phyloP scores from a whole-genome alignment of 37 sponge, comb jelly and placozoan species.

The Bolinopsis microptera region DNA sequence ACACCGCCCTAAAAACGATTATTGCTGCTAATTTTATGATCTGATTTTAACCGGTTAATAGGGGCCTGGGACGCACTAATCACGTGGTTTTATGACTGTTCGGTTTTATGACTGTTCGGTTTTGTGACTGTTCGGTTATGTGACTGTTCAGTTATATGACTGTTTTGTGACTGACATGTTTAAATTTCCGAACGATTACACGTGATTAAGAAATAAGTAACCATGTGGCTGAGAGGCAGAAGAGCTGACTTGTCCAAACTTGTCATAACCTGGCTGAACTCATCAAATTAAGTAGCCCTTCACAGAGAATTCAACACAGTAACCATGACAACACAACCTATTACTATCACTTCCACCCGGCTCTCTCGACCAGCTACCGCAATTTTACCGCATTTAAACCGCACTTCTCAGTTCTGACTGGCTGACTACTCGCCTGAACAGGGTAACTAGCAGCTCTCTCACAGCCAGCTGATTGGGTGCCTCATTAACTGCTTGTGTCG shows the following conservation, averaged over 20 bases:
- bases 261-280: neutral
- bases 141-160: no score
- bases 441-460: no score
- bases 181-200: no score
- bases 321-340: neutral
- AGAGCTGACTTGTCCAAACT: neutral
- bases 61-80: neutral
- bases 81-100: no score
- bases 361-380: neutral
- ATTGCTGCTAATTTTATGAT: neutral
- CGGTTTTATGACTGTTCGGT: no score
- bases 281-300: neutral
- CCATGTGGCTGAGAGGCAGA: no score
- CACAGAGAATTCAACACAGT: neutral
- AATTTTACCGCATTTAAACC: neutral
- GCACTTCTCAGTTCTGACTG: neutral
- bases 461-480: no score
- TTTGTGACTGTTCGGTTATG: no score
- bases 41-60: neutral
- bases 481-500: no score
- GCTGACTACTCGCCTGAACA: no score
- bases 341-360: neutral
- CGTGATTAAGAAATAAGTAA: no score
- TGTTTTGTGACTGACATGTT: no score
- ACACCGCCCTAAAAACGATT: neutral